Conservation (phyloP, 1,140 invertebrate genomes). For the Oreohelix idahoensis region DNA sequence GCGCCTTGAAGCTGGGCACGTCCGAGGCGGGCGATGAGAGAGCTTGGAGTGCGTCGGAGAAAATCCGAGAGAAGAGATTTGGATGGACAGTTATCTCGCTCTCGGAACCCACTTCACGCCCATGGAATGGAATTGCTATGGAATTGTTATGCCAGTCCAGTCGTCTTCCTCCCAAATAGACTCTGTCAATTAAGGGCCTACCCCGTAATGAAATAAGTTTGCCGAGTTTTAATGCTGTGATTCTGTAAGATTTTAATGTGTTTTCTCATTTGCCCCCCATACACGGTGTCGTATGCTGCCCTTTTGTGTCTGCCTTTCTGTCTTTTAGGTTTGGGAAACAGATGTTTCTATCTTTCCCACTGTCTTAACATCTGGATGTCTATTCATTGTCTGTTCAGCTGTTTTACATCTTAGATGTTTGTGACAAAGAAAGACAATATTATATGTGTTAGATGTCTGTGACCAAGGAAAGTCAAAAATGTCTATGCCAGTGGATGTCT, state of each 20-base stretch:
- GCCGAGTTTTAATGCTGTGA: slow-evolving; percentile 12
- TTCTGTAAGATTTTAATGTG: not conserved
- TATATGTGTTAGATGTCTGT: no score
- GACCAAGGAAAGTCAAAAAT: no score
- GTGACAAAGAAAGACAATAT: no score
- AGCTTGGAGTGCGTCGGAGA: slow-evolving; percentile 1
- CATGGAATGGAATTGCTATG: slow-evolving; percentile 9
- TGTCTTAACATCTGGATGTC: slow-evolving; percentile 7
- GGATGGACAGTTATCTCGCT: slow-evolving; percentile 38
- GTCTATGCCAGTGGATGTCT: no score
- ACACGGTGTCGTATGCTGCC: not conserved
- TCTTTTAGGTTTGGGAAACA: not conserved
- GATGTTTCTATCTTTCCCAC: not conserved
- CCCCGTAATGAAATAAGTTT: slow-evolving; percentile 35
- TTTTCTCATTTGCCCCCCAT: slow-evolving; percentile 12
- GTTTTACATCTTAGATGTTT: no score
- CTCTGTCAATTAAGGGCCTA: slow-evolving; percentile 37
- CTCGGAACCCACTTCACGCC: slow-evolving; percentile 21
- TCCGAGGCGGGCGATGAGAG: slow-evolving; percentile 15
- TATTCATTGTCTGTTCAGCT: not conserved
- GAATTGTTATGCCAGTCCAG: slow-evolving; percentile 30
- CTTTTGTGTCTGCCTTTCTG: not conserved
- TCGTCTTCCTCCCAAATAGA: slow-evolving; percentile 28
- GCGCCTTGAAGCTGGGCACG: slow-evolving; percentile 19
- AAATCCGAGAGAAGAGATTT: slow-evolving; percentile 18